Base-by-base conservation (phyloP, 2,888 invertebrate genomes). In the Agapetus fuscipes region DNA sequence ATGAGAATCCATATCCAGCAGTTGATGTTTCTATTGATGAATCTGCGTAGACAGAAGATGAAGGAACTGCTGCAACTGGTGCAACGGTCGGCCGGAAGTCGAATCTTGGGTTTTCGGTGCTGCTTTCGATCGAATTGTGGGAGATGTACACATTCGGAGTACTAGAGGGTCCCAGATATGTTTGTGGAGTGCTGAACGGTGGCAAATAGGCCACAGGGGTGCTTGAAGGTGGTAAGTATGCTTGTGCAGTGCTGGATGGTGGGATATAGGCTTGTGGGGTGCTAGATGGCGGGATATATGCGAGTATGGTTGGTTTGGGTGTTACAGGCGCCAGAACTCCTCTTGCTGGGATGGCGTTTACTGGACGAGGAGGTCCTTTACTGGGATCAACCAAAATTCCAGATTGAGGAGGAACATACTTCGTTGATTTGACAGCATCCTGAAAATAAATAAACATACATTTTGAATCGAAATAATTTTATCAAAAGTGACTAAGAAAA, bases 361-460 rank as follows among this genome's bases (percentile, higher is more conserved):
- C 53, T 5, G 57, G 58, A 6, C 3, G 7, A 7, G 24, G 15
- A 57, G 55, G 30, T 7, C 56, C 50, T 40, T 70, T 62, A 14
- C 65, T 59, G 1, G 73, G 69, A n/a, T 71, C 70, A 1, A 68
- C 63, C n/a, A 75, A 69, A 38, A 71, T 72, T 27, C 82, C 84
- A 36, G 77, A 71, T 52, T 77, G 76, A 1, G 82, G 74, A 1
- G 84, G 79, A 6, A 74, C 76, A 34, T 78, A 73, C 61, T 83
- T 85, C 15, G 83, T 77, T 27, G 78, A 73, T 50, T 76, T 74
- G 10, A 87, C 71, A 14, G 86, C 85, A 47, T 83, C 79, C 66
- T 80, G 62, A 37, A 65, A 64, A 34, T 20, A 26, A 26, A 29
- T 33, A 17, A 26, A n/a, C n/a, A n/a, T n/a, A n/a, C n/a, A n/a